These are phyloP conservation scores for Picus viridis DNA, from an alignment of 2,797 vertebrate genomes.

Conservation along the genomic window DNA sequence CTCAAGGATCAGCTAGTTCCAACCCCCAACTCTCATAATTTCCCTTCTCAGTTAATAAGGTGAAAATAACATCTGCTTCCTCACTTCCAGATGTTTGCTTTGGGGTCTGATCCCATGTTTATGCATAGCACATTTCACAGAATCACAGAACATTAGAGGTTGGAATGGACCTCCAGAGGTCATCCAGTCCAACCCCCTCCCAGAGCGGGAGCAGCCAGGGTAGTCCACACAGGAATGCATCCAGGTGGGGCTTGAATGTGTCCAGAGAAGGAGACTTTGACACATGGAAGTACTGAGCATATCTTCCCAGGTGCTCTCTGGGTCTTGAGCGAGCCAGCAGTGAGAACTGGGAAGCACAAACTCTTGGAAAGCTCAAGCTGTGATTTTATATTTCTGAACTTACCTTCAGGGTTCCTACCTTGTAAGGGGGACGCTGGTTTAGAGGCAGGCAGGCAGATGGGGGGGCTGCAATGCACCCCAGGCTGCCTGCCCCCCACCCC, in stretches of 20 bases:
- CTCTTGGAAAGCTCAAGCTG: background rate
- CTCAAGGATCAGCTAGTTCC: too few relatives aligned
- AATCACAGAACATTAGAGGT: too few relatives aligned
- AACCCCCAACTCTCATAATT: background rate
- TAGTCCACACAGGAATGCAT: too few relatives aligned
- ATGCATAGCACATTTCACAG: too few relatives aligned
- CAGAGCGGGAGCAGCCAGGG: too few relatives aligned
- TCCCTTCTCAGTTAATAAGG: background rate
- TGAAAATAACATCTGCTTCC: background rate
- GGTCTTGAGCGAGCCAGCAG: rapidly evolving
- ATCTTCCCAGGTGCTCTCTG: rapidly evolving
- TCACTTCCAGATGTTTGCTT: background rate
- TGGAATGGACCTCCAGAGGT: too few relatives aligned
- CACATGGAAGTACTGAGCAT: rapidly evolving
- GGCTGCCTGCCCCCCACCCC: too few relatives aligned
- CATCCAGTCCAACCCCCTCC: too few relatives aligned
- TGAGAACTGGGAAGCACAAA: rapidly evolving
- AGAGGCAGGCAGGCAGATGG: too few relatives aligned
- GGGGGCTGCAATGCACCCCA: background rate
- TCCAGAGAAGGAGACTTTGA: too few relatives aligned
- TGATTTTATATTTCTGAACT: background rate
- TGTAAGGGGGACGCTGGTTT: background rate
- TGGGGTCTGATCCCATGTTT: rapidly evolving
- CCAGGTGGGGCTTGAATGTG: too few relatives aligned
- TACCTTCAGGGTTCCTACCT: background rate